Evolutionary conservation across 2,113 vertebrate genomes (phyloP).

Genomic region (Charina bottae): DNA sequence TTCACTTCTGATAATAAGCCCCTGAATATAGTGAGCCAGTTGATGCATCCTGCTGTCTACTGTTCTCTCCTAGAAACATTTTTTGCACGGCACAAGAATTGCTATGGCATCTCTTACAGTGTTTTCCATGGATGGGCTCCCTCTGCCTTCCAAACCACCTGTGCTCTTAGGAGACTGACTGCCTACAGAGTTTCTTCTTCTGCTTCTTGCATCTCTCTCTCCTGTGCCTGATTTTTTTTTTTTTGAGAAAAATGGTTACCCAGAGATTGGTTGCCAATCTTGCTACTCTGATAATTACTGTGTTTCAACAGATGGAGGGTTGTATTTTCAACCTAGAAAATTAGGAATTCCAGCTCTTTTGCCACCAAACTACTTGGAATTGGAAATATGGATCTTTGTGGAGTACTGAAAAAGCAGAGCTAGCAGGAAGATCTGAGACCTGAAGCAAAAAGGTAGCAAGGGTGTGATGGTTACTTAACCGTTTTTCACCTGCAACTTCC

Average conservation of each 20-base stretch:
- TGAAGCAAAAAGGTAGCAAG: neutral
- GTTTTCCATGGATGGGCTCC: neutral
- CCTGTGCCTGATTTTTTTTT: neutral
- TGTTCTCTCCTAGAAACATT: neutral
- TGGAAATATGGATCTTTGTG: neutral
- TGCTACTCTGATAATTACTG: neutral
- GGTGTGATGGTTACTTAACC: neutral
- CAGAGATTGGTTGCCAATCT: accelerated
- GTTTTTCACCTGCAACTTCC: neutral
- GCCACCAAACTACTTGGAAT: no score
- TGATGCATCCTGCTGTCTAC: neutral
- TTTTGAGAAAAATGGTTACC: neutral
- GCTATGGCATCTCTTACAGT: no score
- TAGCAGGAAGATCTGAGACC: no score
- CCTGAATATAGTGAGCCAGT: neutral
- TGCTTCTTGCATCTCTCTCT: neutral
- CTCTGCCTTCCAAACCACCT: neutral
- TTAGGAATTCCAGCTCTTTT: neutral
- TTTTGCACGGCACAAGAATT: neutral
- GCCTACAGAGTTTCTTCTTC: neutral
- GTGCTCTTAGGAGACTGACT: neutral
- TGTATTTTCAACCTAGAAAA: neutral
- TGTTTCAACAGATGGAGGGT: neutral
- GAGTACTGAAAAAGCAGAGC: neutral
- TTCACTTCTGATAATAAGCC: neutral